Evolutionary conservation across 2,113 vertebrate species (phyloP), one percentile per base, ranked within the genome.

Genomic region (Acinonyx jubatus): DNA sequence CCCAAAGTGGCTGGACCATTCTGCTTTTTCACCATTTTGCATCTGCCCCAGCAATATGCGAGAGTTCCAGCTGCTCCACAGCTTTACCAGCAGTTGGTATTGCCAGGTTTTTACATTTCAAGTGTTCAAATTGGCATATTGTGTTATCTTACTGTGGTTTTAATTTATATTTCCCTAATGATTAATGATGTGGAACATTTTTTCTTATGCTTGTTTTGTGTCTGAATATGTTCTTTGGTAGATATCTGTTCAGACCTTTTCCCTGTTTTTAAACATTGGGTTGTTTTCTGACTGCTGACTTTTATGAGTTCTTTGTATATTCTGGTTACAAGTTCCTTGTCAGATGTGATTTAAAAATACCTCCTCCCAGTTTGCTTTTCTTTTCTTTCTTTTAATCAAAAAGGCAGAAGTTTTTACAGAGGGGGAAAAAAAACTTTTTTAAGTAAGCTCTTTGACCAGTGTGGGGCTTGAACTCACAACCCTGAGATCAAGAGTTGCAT

Each of bases 181-280:
- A 65, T 71, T 50, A 85, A 61, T 90, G 65, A 96, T 36, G n/a
- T 19, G 48, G 31, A 90, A 18, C 33, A 33, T 27, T 86, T 81
- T 90, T 89, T 89, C 41, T 83, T 84, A n/a, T 63, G n/a, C n/a
- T 78, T 55, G 36, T 89, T 95, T 85, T 89, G 65, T 25, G 55
- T 74, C 79, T 79, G n/a, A 79, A 66, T 57, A 87, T 87, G 41
- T 79, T 89, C 52, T 45, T 80, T 80, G n/a, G 33, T 73, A 48
- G 89, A 71, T 61, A 74, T 65, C n/a, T 71, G 41, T 92, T 89
- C 23, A 63, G 50, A 25, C 91, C 41, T 76, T 93, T 61, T 38
- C 10, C 55, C n/a, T 50, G 10, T 85, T 76, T 78, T 68, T n/a
- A n/a, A 94, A 63, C 52, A 63, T n/a, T 63, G n/a, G 3, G 3